These are phyloP conservation scores for Anas platyrhynchos DNA, from an alignment of 2,113 vertebrate genomes.

Conservation along the genomic window DNA sequence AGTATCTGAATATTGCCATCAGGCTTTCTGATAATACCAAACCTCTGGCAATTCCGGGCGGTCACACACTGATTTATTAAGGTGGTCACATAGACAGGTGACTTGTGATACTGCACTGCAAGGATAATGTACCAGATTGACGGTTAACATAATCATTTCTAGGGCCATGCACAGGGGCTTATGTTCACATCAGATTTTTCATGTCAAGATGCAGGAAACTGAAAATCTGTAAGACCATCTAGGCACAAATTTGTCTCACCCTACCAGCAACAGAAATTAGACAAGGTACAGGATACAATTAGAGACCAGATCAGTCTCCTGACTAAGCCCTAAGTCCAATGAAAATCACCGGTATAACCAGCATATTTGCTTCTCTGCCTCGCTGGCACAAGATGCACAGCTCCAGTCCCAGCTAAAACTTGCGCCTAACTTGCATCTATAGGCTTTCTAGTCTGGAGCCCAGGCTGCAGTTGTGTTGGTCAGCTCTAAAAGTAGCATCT, in stretches of 20 bases:
- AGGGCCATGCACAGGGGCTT: not conserved
- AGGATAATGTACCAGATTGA: not conserved
- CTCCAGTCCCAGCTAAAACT: not conserved
- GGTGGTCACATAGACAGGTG: not conserved
- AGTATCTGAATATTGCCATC: not conserved
- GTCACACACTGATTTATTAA: not conserved
- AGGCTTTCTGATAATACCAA: not conserved
- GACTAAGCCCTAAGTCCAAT: not conserved
- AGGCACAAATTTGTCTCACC: not conserved
- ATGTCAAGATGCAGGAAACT: not conserved
- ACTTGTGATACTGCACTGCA: not conserved
- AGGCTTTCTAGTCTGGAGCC: not conserved
- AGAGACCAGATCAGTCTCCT: not conserved
- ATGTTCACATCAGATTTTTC: not conserved
- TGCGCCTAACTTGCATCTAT: not conserved
- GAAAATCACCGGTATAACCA: not conserved
- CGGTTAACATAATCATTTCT: not conserved
- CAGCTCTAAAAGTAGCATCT: not conserved
- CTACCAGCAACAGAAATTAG: not conserved
- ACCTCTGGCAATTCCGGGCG: not conserved
- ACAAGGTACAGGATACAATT: not conserved
- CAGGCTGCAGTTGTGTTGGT: not conserved
- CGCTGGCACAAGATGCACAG: not conserved
- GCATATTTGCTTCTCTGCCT: not conserved
- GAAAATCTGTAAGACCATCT: not conserved